Percentiles rank a stretch among this genome's conserved stretches.
Conservation (phyloP, 2,113 vertebrate genomes). For the Heteronetta atricapilla region DNA sequence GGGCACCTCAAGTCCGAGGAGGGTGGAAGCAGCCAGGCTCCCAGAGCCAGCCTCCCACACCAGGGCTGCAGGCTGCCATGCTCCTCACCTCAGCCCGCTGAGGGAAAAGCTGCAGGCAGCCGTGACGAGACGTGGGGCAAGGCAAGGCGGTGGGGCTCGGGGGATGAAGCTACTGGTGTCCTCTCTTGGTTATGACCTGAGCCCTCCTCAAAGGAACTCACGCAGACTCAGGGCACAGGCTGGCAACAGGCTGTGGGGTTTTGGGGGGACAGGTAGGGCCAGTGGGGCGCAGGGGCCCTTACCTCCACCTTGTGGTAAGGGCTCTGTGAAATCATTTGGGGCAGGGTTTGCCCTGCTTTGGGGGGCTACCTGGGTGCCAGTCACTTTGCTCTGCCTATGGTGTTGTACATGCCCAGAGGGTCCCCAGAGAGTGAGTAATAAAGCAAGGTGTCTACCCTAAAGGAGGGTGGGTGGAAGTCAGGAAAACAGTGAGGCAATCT, state of each 20-base stretch:
- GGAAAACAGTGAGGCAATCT: not conserved
- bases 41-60: no score
- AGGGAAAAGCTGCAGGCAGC: not conserved
- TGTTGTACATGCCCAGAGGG: not conserved
- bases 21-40: no score
- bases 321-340: not conserved
- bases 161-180: no score
- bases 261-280: no score
- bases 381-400: not conserved
- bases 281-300: rapidly evolving
- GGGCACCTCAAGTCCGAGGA: rapidly evolving
- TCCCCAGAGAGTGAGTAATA: not conserved
- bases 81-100: not conserved
- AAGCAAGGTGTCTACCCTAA: not conserved
- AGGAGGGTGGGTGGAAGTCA: not conserved
- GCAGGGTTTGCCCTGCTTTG: not conserved
- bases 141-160: rapidly evolving
- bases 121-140: rapidly evolving
- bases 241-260: rapidly evolving
- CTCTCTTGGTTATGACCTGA: no score
- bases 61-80: no score
- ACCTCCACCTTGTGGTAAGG: rapidly evolving
- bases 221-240: rapidly evolving
- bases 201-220: rapidly evolving
- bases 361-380: no score